Evolutionary conservation across 2,888 invertebrate genomes (phyloP), one percentile per base, ranked within the genome.

Genomic region (Vandiemenella viatica): DNA sequence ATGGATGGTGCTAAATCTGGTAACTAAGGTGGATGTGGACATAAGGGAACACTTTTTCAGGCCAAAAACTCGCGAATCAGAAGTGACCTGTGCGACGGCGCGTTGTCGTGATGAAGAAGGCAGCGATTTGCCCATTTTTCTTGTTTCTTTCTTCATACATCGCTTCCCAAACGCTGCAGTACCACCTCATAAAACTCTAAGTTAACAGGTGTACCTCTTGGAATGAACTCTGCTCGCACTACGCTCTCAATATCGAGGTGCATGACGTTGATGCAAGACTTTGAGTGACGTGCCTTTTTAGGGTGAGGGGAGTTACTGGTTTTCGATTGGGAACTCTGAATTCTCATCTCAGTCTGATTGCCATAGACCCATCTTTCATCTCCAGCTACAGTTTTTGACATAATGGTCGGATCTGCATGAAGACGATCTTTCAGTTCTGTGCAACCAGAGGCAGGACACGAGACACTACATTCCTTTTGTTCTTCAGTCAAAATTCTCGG

Each of bases 151-250:
- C 41, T 51, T 21, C 43, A 42, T 42, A 51, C 45, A 46, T 55
- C 50, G 43, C 46, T 50, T 53, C 20, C 43, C 49, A 52, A 50
- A 54, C 43, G 45, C 45, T 49, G 41, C 49, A 54, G 32, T 49
- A 53, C 19, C 21, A 52, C 47, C 48, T 52, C 46, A 37, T 48
- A 50, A 32, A 22, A 47, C 22, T 51, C 49, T 5, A 19, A 41
- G 16, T 41, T 41, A 10, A 41, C 41, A 41, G 19, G 16, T 41
- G 5, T 41, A 18, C 19, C 41, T 45, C 18, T 45, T 40, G 55
- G 52, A 48, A 48, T 37, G 43, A 45, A 56, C 37, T 55, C 55
- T 43, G 44, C 40, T 45, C 51, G 53, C 45, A 56, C 51, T 53
- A 56, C 45, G 20, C 55, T 50, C 16, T 53, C 44, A 43, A 21